These are phyloP conservation scores for Acyrthosiphon pisum DNA, from an alignment of 1,140 invertebrate genomes.

Conservation along the genomic window DNA sequence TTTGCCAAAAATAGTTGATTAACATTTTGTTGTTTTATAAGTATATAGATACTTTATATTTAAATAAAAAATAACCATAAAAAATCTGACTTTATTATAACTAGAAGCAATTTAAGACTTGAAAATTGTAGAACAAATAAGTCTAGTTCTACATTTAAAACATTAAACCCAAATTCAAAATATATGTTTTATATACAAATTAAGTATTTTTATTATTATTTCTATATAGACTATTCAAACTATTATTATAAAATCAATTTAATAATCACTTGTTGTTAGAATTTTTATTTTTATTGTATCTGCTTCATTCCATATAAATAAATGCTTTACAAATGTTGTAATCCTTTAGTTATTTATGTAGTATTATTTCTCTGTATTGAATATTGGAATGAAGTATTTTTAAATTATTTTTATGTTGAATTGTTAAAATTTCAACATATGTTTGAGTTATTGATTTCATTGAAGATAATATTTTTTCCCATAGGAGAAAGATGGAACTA, in stretches of 20 bases:
- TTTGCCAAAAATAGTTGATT: background rate
- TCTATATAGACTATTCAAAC: background rate
- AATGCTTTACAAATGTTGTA: background rate
- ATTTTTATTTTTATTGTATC: background rate
- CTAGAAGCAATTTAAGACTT: background rate
- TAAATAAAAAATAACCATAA: background rate
- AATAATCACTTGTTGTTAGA: background rate
- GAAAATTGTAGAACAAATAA: background rate
- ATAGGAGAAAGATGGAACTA: slow-evolving; percentile 77
- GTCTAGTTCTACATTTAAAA: background rate
- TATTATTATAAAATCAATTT: background rate
- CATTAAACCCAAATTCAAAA: background rate
- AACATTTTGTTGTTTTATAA: background rate
- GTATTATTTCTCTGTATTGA: background rate
- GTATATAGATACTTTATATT: background rate
- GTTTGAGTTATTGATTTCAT: background rate
- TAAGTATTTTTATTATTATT: background rate
- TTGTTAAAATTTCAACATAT: background rate
- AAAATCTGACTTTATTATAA: background rate
- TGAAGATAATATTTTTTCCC: slow-evolving; percentile 60
- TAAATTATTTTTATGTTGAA: too few relatives aligned
- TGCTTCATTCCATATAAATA: background rate
- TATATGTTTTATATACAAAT: background rate
- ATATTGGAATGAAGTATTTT: background rate
- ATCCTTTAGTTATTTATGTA: background rate